Base-by-base conservation (phyloP, 2,113 vertebrate genomes). In the Boleophthalmus pectinirostris region DNA sequence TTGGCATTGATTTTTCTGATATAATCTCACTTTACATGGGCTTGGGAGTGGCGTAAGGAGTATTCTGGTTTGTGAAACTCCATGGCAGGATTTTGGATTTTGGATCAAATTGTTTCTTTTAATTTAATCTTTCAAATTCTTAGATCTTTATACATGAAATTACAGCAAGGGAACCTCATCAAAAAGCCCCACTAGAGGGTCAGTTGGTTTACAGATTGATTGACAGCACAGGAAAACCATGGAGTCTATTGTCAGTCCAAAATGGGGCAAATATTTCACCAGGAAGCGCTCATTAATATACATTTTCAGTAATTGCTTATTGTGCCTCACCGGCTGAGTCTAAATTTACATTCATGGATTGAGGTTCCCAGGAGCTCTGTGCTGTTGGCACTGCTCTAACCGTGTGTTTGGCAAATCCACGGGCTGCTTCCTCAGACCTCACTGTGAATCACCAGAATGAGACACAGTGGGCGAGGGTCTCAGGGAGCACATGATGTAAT, bases 241-340 rank as follows among this genome's bases (percentile, higher is more conserved):
- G n/a, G 66, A 69, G 70, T 73, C 75, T 72, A 65, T 51, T 87
- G 83, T 80, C 80, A 86, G 78, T 43, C 72, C 69, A 65, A 79
- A 88, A 89, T 79, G 78, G 78, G 86, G 76, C 83, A 86, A 91
- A 87, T 89, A 82, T 84, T 86, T 66, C 73, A 81, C 78, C 69
- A 77, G 84, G 75, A 87, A 88, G 80, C 35, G 67, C 64, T 64
- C 75, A 83, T 88, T 89, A 78, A 87, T 83, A 63, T 74, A 21
- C 86, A 85, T 86, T 79, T 74, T 74, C 71, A 64, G 54, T 88
- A 84, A 90, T 87, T 91, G 80, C 87, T 87, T 81, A 85, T 89
- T 89, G 82, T 77, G 57, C 80, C 87, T 82, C 68, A 69, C 72
- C 70, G 74, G 77, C 85, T 84, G 73, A 78, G 86, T 74, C 84